A percentile compares a stretch with the other conserved stretches of the same genome.
phyloP scores from a whole-genome alignment of 2,888 invertebrate species.

The Tridacna gigas region DNA sequence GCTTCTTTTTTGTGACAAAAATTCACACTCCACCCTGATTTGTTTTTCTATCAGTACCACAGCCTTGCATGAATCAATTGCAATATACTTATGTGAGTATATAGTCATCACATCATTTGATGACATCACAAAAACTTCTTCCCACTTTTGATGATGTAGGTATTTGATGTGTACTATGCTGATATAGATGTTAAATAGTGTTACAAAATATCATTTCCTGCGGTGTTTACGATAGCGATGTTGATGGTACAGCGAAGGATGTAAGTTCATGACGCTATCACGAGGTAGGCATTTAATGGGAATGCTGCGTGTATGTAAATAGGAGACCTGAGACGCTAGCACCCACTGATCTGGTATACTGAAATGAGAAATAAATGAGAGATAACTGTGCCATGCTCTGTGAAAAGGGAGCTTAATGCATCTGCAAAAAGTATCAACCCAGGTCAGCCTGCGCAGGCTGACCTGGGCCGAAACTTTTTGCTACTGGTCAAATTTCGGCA shows the following conservation, averaged over 20 bases:
- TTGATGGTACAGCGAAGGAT: constrained; percentile 76
- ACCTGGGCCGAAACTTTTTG: too few species aligned
- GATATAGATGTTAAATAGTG: constrained; percentile 2
- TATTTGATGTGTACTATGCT: constrained; percentile 19
- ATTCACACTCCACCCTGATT: too few species aligned
- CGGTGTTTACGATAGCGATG: constrained; percentile 80
- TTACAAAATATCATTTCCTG: constrained; percentile 70
- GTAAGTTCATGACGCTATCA: constrained; percentile 74
- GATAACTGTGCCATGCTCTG: too few species aligned
- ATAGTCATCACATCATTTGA: not conserved
- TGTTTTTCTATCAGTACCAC: too few species aligned
- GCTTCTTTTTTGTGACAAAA: too few species aligned
- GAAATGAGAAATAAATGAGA: constrained; percentile 75
- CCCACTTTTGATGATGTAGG: constrained; percentile 24
- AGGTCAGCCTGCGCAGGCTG: too few species aligned
- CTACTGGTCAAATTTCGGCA: too few species aligned
- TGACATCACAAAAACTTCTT: constrained; percentile 6
- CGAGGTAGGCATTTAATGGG: constrained; percentile 82
- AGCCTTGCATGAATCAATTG: too few species aligned
- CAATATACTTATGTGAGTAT: too few species aligned
- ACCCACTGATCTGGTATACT: constrained; percentile 96
- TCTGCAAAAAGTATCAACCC: too few species aligned
- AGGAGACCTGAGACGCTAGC: constrained; percentile 87
- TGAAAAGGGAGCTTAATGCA: too few species aligned
- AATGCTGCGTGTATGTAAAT: constrained; percentile 83